A percentile compares a stretch with the other conserved stretches of the same genome.
phyloP scores from a whole-genome alignment of 2,797 vertebrate genomes.

The Labeo calbasu region DNA sequence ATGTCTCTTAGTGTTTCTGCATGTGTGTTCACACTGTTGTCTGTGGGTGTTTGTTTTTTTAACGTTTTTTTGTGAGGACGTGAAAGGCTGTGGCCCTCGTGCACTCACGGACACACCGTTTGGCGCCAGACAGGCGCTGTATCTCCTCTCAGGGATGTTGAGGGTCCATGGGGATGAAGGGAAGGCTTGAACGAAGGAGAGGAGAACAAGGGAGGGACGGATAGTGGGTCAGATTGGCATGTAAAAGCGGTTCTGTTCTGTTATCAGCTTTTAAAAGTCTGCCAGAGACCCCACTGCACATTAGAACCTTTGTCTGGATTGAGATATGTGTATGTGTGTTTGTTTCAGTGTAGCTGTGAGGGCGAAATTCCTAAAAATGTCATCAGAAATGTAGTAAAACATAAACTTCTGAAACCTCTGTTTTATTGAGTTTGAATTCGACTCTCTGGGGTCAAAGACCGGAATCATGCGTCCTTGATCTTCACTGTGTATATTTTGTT shows the following conservation, averaged over 20 bases:
- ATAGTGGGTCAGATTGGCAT: conserved; percentile 61
- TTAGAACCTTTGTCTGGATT: conserved; percentile 40
- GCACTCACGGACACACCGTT: conserved; percentile 78
- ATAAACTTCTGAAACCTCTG: not conserved
- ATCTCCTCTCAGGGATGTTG: conserved; percentile 86
- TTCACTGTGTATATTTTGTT: too few species aligned
- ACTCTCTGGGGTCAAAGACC: too few species aligned
- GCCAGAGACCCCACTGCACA: conserved; percentile 41
- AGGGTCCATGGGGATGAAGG: conserved; percentile 76
- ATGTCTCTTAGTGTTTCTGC: conserved; percentile 59
- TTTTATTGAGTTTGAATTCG: not conserved
- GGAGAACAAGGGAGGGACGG: conserved; percentile 48
- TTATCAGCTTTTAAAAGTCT: conserved; percentile 64
- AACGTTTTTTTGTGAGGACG: conserved; percentile 30
- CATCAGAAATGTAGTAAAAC: not conserved
- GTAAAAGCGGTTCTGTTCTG: conserved; percentile 52
- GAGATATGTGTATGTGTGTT: not conserved
- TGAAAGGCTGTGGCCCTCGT: conserved; percentile 8
- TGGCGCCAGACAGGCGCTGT: conserved; percentile 96
- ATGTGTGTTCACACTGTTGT: conserved; percentile 50
- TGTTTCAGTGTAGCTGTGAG: not conserved
- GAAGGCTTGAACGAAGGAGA: conserved; percentile 54
- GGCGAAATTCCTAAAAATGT: not conserved
- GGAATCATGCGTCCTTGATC: too few species aligned
- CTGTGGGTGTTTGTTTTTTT: conserved; percentile 45